Evolutionary conservation across 2,888 invertebrate species (phyloP).

Genomic region (Mythimna lalbum): DNA sequence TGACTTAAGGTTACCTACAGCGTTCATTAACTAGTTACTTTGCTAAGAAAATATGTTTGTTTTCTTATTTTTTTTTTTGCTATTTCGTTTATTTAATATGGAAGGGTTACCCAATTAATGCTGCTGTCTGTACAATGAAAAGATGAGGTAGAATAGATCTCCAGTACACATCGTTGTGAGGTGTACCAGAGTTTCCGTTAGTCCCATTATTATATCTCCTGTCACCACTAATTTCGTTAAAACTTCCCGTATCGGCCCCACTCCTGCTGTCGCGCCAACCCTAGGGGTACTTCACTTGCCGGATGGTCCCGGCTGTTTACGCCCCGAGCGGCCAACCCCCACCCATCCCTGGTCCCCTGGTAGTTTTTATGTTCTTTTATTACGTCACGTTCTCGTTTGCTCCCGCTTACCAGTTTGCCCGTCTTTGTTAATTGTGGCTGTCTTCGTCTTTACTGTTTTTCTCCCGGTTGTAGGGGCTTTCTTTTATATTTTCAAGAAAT

Average conservation of each 20-base stretch:
- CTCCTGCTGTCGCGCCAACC: slow-evolving; percentile 40
- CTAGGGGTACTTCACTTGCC: slow-evolving; percentile 57
- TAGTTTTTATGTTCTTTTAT: slow-evolving; percentile 69
- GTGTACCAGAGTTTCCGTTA: not conserved
- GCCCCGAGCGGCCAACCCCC: slow-evolving; percentile 65
- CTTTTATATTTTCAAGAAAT: slow-evolving; percentile 32
- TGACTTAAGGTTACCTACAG: no score
- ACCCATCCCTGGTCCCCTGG: slow-evolving; percentile 62
- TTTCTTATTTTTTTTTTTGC: no score
- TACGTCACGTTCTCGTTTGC: slow-evolving; percentile 70
- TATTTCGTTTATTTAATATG: no score
- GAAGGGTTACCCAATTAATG: no score
- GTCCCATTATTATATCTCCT: not conserved
- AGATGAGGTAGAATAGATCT: not conserved
- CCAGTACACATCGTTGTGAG: not conserved
- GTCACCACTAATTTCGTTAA: slow-evolving; percentile 29
- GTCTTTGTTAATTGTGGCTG: slow-evolving; percentile 73
- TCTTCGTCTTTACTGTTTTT: slow-evolving; percentile 68
- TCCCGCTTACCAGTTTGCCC: slow-evolving; percentile 67
- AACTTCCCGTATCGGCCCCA: slow-evolving; percentile 18
- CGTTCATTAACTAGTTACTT: no score
- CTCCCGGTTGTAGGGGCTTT: slow-evolving; percentile 39
- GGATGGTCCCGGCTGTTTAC: slow-evolving; percentile 68
- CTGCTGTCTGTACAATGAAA: no score
- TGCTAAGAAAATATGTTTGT: no score